Evolutionary conservation across 2,113 vertebrate species (phyloP), one percentile per base, ranked within the genome.

Genomic region (Leuciscus idus): DNA sequence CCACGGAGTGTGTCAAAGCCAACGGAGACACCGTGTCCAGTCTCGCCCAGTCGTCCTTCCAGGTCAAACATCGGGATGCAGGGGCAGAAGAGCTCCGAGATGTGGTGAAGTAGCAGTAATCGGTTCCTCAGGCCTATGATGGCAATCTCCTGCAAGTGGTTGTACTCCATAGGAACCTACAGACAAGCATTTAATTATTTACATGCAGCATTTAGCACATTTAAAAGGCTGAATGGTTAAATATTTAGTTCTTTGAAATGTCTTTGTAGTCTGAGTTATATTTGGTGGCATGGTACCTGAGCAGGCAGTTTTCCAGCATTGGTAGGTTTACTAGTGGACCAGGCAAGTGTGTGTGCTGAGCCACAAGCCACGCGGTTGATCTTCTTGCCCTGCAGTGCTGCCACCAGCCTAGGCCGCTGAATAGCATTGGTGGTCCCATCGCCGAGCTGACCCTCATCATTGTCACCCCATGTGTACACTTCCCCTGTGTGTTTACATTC

Each of bases 51-150:
- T 8, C 96, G 96, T 21, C 98, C 97, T 93, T 99, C 98, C 66
- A 99, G 95, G 93, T 99, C 96, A 26, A 99, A 99, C 98, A 99
- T 99, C 50, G 98, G 97, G 90, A 99, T 99, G 84, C 98, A 99
- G 33, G 98, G 98, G 89, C 98, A 99, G 93, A 99, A 98, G 82
- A 99, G 97, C 91, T 99, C 98, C 0, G 98, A 99, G 94, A 99
- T 97, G 92, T 99, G 97, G 85, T 99, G 98, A 87, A 99, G 93
- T 13, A 99, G 95, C 86, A 99, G 93, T 87, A 99, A 94, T 52
- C 98, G 94, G 93, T 99, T 99, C 87, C 98, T 95, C 92, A 99
- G 91, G 0, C 95, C 95, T 87, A 98, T 95, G 21, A 99, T 96
- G 26, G 95, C 95, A 85, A 98, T 97, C 91, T 99, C 98, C 90